Percentiles rank a stretch among this genome's conserved stretches.
phyloP scores from a whole-genome alignment of 2,797 vertebrate species.

The Enteromius radiatus region DNA sequence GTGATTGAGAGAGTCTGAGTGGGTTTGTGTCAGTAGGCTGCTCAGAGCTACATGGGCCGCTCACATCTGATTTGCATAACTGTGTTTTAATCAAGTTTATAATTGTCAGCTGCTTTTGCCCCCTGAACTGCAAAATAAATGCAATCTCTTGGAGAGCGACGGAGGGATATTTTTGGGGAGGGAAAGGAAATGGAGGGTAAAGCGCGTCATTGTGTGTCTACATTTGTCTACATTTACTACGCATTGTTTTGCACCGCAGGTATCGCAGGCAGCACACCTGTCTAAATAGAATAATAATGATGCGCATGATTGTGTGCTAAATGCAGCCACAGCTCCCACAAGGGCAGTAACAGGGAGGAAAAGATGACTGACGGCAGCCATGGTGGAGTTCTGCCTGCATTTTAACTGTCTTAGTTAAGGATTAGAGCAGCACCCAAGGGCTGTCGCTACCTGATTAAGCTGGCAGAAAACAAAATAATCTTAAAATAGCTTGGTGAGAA shows the following conservation, averaged over 20 bases:
- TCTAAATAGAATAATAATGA: conserved; percentile 55
- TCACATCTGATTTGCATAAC: conserved; percentile 53
- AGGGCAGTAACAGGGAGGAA: conserved; percentile 40
- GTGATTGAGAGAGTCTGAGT: conserved; percentile 50
- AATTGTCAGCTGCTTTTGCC: conserved; percentile 50
- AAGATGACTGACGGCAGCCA: conserved; percentile 52
- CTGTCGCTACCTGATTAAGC: conserved; percentile 47
- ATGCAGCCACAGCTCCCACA: conserved; percentile 36
- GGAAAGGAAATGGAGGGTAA: conserved; percentile 24
- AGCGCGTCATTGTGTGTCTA: conserved; percentile 15
- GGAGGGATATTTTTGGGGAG: conserved; percentile 31
- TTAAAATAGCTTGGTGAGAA: conserved; percentile 27
- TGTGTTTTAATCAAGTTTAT: conserved; percentile 58
- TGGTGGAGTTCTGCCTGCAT: conserved; percentile 40
- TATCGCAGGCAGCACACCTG: conserved; percentile 44
- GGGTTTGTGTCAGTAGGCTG: conserved; percentile 43
- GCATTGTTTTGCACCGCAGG: conserved; percentile 40
- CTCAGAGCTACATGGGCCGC: conserved; percentile 34
- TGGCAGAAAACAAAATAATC: conserved; percentile 29
- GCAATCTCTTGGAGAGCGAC: conserved; percentile 43
- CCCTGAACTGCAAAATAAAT: conserved; percentile 54
- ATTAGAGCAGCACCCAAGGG: conserved; percentile 36
- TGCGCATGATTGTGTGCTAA: conserved; percentile 50
- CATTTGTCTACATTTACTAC: not conserved
- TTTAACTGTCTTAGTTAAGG: conserved; percentile 33